Percentiles rank a stretch among this genome's conserved stretches.
These are phyloP conservation scores for Sweltsa coloradensis DNA, from an alignment of 1,140 invertebrate genomes.

Conservation along the genomic window DNA sequence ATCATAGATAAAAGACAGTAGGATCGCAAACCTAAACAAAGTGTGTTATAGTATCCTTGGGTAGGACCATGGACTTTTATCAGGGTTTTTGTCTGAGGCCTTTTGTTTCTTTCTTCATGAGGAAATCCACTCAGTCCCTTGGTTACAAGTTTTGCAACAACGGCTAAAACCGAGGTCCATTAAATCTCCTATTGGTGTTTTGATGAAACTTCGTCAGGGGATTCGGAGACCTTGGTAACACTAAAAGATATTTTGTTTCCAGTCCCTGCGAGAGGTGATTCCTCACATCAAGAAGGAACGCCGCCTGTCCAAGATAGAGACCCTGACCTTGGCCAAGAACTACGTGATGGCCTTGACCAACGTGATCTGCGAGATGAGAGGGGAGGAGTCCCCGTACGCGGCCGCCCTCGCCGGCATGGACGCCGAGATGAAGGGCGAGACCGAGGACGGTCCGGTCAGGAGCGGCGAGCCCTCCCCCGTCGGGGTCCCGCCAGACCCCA, in stretches of 20 bases:
- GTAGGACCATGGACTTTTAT: too few species aligned
- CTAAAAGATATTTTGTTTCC: constrained; percentile 26
- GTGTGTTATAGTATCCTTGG: too few species aligned
- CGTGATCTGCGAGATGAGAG: constrained; percentile 69
- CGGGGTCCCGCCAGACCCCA: background rate
- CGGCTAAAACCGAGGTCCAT: too few species aligned
- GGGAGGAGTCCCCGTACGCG: constrained; percentile 49
- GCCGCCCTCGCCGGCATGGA: background rate
- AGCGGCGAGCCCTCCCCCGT: background rate
- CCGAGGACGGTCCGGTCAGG: background rate
- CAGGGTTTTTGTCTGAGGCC: too few species aligned
- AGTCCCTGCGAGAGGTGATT: constrained; percentile 73
- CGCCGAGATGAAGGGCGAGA: constrained; percentile 1
- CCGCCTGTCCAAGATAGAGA: constrained; percentile 78
- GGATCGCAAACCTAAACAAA: too few species aligned
- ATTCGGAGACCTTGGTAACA: too few species aligned
- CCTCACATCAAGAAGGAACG: constrained; percentile 76
- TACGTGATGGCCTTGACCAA: constrained; percentile 84
- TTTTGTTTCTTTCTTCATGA: too few species aligned
- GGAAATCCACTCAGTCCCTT: too few species aligned
- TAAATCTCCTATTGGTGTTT: too few species aligned
- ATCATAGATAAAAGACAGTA: too few species aligned
- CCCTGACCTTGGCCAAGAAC: constrained; percentile 75
- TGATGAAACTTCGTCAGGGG: too few species aligned
- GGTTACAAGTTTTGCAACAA: too few species aligned